Evolutionary conservation across 2,888 invertebrate species (phyloP).

Genomic region (Patella caerulea): DNA sequence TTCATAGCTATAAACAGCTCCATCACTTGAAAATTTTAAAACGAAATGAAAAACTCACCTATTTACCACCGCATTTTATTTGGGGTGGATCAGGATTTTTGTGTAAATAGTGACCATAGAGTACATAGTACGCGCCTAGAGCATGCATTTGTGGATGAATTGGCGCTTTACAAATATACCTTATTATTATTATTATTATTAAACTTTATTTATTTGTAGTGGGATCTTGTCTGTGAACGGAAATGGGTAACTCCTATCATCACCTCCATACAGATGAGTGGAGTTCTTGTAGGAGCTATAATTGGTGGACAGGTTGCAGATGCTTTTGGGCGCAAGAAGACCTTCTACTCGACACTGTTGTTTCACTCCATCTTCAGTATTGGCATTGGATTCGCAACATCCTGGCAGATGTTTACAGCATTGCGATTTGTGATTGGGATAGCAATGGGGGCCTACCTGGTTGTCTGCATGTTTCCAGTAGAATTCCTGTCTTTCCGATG

Average conservation of each 20-base stretch:
- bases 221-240: conserved; percentile 43
- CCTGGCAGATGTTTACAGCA: conserved; percentile 51
- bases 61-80: too few species aligned
- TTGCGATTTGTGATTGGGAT: conserved; percentile 47
- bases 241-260: conserved; percentile 43
- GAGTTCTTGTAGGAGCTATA: conserved; percentile 42
- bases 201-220: conserved; percentile 40
- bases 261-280: conserved; percentile 49
- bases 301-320: conserved; percentile 45
- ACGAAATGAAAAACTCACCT: too few species aligned
- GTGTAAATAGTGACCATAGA: too few species aligned
- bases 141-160: too few species aligned
- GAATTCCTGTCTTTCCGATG: conserved; percentile 45
- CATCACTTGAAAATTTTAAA: too few species aligned
- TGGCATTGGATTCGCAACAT: conserved; percentile 39
- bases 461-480: conserved; percentile 28
- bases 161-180: too few species aligned
- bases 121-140: too few species aligned
- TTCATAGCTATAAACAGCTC: too few species aligned
- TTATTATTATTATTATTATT: too few species aligned
- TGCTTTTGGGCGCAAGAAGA: conserved; percentile 44
- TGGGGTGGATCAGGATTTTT: too few species aligned
- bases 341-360: conserved; percentile 33
- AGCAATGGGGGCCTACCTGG: conserved; percentile 22
- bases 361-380: conserved; percentile 32